Conservation (phyloP, 1,140 invertebrate species). For the Drosophila watanabei region DNA sequence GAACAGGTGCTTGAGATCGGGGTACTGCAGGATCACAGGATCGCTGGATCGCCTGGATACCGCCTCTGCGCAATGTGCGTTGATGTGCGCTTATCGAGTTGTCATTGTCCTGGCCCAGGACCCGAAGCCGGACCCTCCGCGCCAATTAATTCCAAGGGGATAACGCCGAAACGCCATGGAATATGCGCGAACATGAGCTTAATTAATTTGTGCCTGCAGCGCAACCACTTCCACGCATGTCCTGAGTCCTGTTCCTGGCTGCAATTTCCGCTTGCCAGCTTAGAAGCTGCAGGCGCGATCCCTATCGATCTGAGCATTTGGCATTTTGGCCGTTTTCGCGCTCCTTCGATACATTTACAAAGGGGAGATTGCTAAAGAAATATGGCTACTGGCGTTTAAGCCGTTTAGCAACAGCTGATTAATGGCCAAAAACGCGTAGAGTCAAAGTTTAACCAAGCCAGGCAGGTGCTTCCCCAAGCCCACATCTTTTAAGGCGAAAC, state of each 20-base stretch:
- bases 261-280: slow-evolving; percentile 45
- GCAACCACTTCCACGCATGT: slow-evolving; percentile 28
- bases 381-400: slow-evolving; percentile 77
- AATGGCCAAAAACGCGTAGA: slow-evolving; percentile 41
- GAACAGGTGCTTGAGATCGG: slow-evolving; percentile 72
- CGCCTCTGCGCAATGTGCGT: slow-evolving; percentile 65
- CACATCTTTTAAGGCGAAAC: slow-evolving; percentile 1
- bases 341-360: slow-evolving; percentile 45
- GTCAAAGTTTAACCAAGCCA: slow-evolving; percentile 18
- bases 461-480: slow-evolving; percentile 47
- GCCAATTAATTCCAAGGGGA: slow-evolving; percentile 72
- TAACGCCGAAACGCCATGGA: slow-evolving; percentile 36
- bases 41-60: not conserved
- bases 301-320: slow-evolving; percentile 58
- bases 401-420: slow-evolving; percentile 71
- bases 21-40: slow-evolving; percentile 32
- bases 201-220: slow-evolving; percentile 76
- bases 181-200: slow-evolving; percentile 78
- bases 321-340: slow-evolving; percentile 60
- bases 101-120: slow-evolving; percentile 64
- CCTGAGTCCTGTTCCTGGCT: slow-evolving; percentile 39
- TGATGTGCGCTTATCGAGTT: slow-evolving; percentile 80
- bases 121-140: slow-evolving; percentile 36
- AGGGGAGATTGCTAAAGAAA: slow-evolving; percentile 9
- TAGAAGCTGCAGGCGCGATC: slow-evolving; percentile 64